Evolutionary conservation across 1,140 invertebrate genomes (phyloP).

Genomic region (Caenorhabditis brenneri): DNA sequence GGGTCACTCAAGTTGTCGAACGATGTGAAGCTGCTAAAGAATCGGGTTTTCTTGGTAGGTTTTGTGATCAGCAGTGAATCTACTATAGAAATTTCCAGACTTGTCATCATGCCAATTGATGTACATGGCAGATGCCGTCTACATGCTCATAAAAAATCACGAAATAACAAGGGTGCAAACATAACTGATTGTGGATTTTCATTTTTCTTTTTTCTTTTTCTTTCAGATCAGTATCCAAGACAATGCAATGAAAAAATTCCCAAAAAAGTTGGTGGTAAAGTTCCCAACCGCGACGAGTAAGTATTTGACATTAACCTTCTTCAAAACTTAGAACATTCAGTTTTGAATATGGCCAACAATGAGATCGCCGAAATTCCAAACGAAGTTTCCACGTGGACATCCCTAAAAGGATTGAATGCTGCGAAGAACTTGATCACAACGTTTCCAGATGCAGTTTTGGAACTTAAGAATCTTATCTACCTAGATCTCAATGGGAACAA

Average conservation of each 20-base stretch:
- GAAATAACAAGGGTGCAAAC: constrained; percentile 57
- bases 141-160: constrained; percentile 60
- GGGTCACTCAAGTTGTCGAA: constrained; percentile 64
- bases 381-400: constrained; percentile 58
- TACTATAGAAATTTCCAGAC: constrained; percentile 46
- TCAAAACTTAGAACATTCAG: no score
- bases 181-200: no score
- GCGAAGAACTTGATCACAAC: constrained; percentile 55
- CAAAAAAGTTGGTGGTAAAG: constrained; percentile 58
- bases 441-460: constrained; percentile 57
- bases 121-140: constrained; percentile 65
- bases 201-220: no score
- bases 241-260: constrained; percentile 65
- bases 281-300: constrained; percentile 62
- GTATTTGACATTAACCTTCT: constrained; percentile 26
- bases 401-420: constrained; percentile 60
- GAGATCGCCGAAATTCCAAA: constrained; percentile 59
- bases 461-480: constrained; percentile 53
- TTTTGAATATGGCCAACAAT: constrained; percentile 64
- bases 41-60: constrained; percentile 61
- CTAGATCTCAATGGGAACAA: constrained; percentile 61
- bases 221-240: constrained; percentile 58
- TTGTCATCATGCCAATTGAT: constrained; percentile 64
- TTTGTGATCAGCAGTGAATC: background rate
- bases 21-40: constrained; percentile 63